Evolutionary conservation across 1,140 invertebrate species (phyloP), one percentile per base, ranked within the genome.

Genomic region (Drosophila oshimai): DNA sequence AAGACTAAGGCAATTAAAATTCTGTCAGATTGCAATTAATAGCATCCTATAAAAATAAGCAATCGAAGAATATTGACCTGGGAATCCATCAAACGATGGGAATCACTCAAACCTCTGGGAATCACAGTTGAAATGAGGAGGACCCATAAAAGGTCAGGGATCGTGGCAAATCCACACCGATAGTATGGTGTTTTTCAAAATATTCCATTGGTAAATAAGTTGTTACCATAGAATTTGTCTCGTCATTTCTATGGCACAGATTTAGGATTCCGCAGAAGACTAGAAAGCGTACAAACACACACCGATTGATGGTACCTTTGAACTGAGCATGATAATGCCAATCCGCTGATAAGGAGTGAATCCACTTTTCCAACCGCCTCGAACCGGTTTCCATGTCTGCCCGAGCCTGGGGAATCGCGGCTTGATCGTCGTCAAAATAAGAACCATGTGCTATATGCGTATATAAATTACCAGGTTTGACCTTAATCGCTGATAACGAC

Each of bases 401-500:
- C 55, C 60, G 33, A 61, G 58, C 67, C 64, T 39, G 34, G 41
- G 34, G 41, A 55, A 31, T 24, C 60, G 29, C 33, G 44, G 42
- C 39, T 71, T 42, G 60, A 39, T 68, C 65, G 24, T 45, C 49
- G 39, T 28, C 45, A 51, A 74, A 70, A 78, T 50, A 49, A 64
- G 46, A 86, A 79, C 80, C 74, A 86, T 84, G 72, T 50, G 68
- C 69, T 78, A 84, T 78, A 75, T 75, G 53, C 51, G 60, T 9
- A 61, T 57, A 62, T 54, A 73, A 74, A 73, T 71, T 72, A 75
- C 61, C 71, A 80, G 65, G 51, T 57, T 64, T 72, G 80, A 86
- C 80, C 80, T 86, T 86, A 86, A 75, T 75, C 50, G 29, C 51
- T 79, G 80, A 87, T 86, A 80, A 80, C 69, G 22, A 37, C 62